Evolutionary conservation across 2,113 vertebrate genomes (phyloP).

Genomic region (Halcyon senegalensis): DNA sequence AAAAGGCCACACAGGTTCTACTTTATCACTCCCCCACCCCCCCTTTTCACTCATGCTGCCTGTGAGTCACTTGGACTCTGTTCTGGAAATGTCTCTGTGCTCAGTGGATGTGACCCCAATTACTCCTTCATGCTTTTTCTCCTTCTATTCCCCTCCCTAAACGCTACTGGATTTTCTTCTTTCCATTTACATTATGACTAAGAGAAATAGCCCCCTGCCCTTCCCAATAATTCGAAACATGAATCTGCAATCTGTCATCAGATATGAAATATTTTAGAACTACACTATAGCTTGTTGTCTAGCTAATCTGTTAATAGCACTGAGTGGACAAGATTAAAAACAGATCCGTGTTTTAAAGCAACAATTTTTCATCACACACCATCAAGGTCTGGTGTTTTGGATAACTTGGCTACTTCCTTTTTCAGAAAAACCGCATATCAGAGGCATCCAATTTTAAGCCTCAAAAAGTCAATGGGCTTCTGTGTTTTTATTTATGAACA

Average conservation of each 20-base stretch:
- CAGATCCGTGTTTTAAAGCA: not conserved
- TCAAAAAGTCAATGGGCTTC: not conserved
- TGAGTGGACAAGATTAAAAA: slow-evolving; percentile 14
- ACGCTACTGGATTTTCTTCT: slow-evolving; percentile 7
- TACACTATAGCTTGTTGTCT: not conserved
- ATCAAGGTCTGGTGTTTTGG: not conserved
- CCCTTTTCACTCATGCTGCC: not conserved
- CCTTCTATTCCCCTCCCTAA: not conserved
- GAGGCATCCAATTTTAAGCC: not conserved
- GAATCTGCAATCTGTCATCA: not conserved
- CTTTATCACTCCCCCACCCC: not conserved
- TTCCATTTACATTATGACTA: slow-evolving; percentile 51
- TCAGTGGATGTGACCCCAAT: slow-evolving; percentile 62
- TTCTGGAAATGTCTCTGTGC: slow-evolving; percentile 53
- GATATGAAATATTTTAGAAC: not conserved
- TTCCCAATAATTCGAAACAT: not conserved
- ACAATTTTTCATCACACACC: not conserved
- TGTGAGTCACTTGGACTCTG: slow-evolving; percentile 1
- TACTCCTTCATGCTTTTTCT: slow-evolving; percentile 7
- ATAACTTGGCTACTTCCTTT: not conserved
- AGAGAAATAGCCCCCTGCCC: slow-evolving; percentile 22
- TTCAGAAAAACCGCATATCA: not conserved
- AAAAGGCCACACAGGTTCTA: slow-evolving; percentile 1
- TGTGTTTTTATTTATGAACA: not conserved
- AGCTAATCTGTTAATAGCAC: not conserved